Evolutionary conservation across 2,797 vertebrate species (phyloP).

Genomic region (Caiman crocodilus): DNA sequence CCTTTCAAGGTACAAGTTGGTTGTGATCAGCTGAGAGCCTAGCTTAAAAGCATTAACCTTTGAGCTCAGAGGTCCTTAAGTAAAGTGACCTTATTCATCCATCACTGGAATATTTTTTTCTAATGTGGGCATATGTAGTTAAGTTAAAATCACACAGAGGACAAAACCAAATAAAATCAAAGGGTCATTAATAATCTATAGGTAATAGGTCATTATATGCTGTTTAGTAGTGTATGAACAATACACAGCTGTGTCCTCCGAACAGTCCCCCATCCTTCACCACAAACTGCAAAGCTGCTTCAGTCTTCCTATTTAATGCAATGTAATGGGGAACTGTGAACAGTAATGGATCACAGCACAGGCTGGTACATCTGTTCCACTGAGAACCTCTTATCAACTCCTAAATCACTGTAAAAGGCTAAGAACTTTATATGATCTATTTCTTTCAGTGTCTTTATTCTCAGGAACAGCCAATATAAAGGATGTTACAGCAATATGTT

Average conservation of each 20-base stretch:
- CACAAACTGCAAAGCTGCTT: neutral
- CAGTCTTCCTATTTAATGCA: neutral
- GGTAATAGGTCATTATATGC: neutral
- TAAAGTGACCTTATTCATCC: neutral
- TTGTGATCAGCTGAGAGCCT: neutral
- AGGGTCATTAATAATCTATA: neutral
- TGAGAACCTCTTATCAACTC: neutral
- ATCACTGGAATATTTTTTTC: neutral
- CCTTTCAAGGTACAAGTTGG: neutral
- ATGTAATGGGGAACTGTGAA: neutral
- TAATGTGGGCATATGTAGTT: neutral
- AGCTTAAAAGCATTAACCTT: neutral
- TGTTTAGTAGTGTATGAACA: neutral
- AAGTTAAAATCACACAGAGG: neutral
- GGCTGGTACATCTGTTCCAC: neutral
- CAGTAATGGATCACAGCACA: neutral
- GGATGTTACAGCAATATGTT: neutral
- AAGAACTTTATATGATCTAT: neutral
- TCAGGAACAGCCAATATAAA: neutral
- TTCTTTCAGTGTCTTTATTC: neutral
- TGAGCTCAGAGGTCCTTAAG: neutral
- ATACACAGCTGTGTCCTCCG: neutral
- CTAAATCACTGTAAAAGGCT: neutral
- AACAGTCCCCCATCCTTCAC: neutral
- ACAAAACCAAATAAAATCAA: neutral